A percentile compares a stretch with the other conserved stretches of the same genome.
These are phyloP conservation scores for Drepanosiphum platanoidis DNA, from an alignment of 2,888 invertebrate genomes.

Conservation along the genomic window DNA sequence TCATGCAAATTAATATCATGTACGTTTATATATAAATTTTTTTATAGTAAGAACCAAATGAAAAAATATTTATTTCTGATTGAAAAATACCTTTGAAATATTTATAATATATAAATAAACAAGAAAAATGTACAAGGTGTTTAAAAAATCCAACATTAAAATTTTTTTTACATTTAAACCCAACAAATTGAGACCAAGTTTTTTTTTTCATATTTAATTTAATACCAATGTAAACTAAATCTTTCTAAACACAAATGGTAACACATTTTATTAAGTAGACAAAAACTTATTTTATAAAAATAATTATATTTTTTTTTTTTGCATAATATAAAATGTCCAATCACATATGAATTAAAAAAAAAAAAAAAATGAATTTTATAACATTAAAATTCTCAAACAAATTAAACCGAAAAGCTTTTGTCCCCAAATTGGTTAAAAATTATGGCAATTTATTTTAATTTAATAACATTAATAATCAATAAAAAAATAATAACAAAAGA, in stretches of 20 bases:
- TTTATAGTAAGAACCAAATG: slow-evolving; percentile 32
- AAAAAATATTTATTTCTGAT: slow-evolving; percentile 37
- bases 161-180: slow-evolving; percentile 34
- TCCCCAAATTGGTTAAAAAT: slow-evolving; percentile 32
- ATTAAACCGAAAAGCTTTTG: slow-evolving; percentile 51
- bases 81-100: slow-evolving; percentile 54
- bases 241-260: slow-evolving; percentile 61
- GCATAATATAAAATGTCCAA: slow-evolving; percentile 57
- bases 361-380: slow-evolving; percentile 44
- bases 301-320: slow-evolving; percentile 53
- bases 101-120: slow-evolving; percentile 43
- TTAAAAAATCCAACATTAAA: slow-evolving; percentile 24
- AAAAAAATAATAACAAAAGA: slow-evolving; percentile 47
- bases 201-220: slow-evolving; percentile 43
- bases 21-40: neutral
- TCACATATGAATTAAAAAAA: slow-evolving; percentile 55
- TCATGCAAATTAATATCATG: slow-evolving; percentile 31
- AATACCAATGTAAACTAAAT: slow-evolving; percentile 57
- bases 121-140: slow-evolving; percentile 36
- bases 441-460: slow-evolving; percentile 58
- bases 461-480: slow-evolving; percentile 60
- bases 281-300: slow-evolving; percentile 61
- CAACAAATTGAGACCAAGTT: slow-evolving; percentile 53
- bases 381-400: slow-evolving; percentile 47
- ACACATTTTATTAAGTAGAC: slow-evolving; percentile 62